A percentile compares a stretch with the other conserved stretches of the same genome.
phyloP scores from a whole-genome alignment of 2,113 vertebrate genomes.

The Asarcornis scutulata region DNA sequence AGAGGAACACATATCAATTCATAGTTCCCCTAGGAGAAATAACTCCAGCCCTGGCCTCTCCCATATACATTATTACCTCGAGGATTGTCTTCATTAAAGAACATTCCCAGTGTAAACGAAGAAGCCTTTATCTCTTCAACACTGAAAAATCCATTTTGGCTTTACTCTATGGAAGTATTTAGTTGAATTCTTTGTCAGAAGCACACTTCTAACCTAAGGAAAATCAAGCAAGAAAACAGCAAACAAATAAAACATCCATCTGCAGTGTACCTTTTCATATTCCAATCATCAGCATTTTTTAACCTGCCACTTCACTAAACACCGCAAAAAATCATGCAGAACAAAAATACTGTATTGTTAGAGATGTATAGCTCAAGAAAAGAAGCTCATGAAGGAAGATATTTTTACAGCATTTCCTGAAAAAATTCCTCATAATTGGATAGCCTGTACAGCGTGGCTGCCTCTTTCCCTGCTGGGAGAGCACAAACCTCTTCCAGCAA shows the following conservation, averaged over 20 bases:
- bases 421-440: slow-evolving; percentile 1
- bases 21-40: slow-evolving; percentile 26
- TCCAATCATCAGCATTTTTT: neutral
- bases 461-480: neutral
- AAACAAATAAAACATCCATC: neutral
- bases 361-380: neutral
- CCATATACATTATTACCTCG: neutral
- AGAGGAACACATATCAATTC: slow-evolving; percentile 13
- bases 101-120: slow-evolving; percentile 40
- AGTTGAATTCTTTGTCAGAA: neutral
- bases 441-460: neutral
- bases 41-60: neutral
- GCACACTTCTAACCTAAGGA: neutral
- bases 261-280: neutral
- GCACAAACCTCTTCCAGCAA: neutral
- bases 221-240: neutral
- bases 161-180: neutral
- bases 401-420: neutral
- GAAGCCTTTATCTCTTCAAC: neutral
- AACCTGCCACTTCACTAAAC: neutral
- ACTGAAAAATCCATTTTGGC: neutral
- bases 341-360: neutral
- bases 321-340: neutral
- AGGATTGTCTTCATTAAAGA: slow-evolving; percentile 27
- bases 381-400: neutral